Evolutionary conservation across 2,797 vertebrate species (phyloP), one percentile per base, ranked within the genome.

Genomic region (Phyllotis vaccarum): DNA sequence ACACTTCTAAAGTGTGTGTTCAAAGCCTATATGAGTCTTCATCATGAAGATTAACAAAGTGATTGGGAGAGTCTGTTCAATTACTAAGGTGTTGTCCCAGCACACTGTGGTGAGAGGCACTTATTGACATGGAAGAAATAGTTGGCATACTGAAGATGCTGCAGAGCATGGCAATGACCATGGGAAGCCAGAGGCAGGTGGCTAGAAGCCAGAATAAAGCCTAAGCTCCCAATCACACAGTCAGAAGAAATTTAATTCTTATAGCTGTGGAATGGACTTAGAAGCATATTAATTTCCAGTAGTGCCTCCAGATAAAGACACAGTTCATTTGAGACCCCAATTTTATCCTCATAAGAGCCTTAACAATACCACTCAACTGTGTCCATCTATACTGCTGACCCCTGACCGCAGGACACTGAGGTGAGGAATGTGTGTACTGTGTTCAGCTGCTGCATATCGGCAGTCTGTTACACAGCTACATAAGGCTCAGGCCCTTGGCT

Each of bases 1-100:
- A 34, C 52, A 62, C 37, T 93, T 95, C 79, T 40, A 87, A 86
- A 8, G 93, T 34, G 27, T 72, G 17, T n/a, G 72, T 95, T 91
- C 58, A 76, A 91, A 87, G 12, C 7, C 34, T 31, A 34, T 19
- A 46, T 24, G 74, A 52, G 4, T 83, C 79, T 93, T 60, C 74
- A 58, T 92, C 82, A 52, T 68, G 37, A 91, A 64, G 56, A 60
- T 80, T 83, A 95, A 29, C 37, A 94, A 92, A 80, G 52, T 22
- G 0, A 66, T 58, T 85, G n/a, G 40, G 93, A 89, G 86, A 83
- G 46, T 90, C 34, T 94, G 31, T 76, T 56, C 1, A 3, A 12
- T 24, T 70, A 29, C 9, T 6, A 72, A 43, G 66, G 22, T 7
- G 16, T 54, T 56, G 66, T 11, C 4, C 49, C 24, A 54, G 85